These are phyloP conservation scores for Acronicta aceris DNA, from an alignment of 2,888 invertebrate species.

Conservation along the genomic window DNA sequence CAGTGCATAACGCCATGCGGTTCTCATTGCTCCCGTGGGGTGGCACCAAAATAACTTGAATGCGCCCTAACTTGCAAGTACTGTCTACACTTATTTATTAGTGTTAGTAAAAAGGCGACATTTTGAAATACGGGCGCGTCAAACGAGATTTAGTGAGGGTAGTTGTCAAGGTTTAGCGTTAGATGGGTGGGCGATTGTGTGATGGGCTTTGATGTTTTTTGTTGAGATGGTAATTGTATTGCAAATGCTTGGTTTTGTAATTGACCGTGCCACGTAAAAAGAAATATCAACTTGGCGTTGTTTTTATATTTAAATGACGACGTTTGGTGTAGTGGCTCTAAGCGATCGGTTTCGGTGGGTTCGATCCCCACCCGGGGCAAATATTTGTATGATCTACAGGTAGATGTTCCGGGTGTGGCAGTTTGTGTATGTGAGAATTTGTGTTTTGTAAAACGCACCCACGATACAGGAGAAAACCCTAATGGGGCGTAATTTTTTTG, in stretches of 20 bases:
- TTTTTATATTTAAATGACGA: no score
- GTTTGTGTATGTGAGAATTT: no score
- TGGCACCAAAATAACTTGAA: conserved; percentile 59
- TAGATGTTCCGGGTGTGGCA: no score
- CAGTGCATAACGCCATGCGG: conserved; percentile 38
- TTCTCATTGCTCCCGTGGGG: conserved; percentile 61
- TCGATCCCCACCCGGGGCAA: no score
- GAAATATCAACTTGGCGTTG: not conserved
- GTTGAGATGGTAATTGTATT: conserved; percentile 8
- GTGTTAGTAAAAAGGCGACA: conserved; percentile 45
- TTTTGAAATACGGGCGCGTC: conserved; percentile 47
- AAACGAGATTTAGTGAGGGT: conserved; percentile 39
- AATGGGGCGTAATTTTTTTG: no score
- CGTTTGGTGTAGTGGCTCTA: no score
- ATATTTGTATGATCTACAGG: no score
- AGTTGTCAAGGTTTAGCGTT: conserved; percentile 34
- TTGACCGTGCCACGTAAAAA: not conserved
- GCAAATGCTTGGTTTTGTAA: conserved; percentile 6
- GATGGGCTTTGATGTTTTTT: conserved; percentile 31
- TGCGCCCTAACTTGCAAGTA: conserved; percentile 33
- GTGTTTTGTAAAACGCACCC: no score
- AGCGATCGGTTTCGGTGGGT: no score
- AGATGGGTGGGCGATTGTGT: conserved; percentile 35
- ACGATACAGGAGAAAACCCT: no score
- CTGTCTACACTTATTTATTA: conserved; percentile 54